Evolutionary conservation across 2,113 vertebrate species (phyloP).

Genomic region (Ciconia boyciana): DNA sequence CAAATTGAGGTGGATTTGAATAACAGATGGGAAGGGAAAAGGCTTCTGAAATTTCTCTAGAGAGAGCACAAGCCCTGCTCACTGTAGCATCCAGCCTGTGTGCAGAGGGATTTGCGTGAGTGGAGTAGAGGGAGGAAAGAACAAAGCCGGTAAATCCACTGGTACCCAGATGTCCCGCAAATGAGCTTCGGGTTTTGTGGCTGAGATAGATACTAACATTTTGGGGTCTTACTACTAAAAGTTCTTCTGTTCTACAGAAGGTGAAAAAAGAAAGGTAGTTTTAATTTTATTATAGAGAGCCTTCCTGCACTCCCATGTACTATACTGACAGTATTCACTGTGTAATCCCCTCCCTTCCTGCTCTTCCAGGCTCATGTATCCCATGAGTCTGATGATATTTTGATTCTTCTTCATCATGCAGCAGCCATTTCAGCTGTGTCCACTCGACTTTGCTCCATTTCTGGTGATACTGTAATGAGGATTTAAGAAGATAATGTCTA

Average conservation of each 20-base stretch:
- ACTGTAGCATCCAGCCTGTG: background rate
- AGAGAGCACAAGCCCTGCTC: background rate
- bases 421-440: background rate
- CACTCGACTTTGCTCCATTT: background rate
- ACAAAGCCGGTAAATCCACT: background rate
- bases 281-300: background rate
- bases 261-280: background rate
- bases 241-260: background rate
- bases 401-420: background rate
- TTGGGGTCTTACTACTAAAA: background rate
- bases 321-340: background rate
- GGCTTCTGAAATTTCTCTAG: background rate
- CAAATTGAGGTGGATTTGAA: background rate
- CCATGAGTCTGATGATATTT: background rate
- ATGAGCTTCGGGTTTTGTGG: background rate
- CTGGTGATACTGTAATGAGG: background rate
- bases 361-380: background rate
- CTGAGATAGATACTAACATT: background rate
- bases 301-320: background rate
- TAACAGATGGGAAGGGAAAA: background rate
- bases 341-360: background rate
- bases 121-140: background rate
- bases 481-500: background rate
- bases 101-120: background rate
- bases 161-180: background rate